Evolutionary conservation across 2,797 vertebrate genomes (phyloP).

Genomic region (Cygnus olor): DNA sequence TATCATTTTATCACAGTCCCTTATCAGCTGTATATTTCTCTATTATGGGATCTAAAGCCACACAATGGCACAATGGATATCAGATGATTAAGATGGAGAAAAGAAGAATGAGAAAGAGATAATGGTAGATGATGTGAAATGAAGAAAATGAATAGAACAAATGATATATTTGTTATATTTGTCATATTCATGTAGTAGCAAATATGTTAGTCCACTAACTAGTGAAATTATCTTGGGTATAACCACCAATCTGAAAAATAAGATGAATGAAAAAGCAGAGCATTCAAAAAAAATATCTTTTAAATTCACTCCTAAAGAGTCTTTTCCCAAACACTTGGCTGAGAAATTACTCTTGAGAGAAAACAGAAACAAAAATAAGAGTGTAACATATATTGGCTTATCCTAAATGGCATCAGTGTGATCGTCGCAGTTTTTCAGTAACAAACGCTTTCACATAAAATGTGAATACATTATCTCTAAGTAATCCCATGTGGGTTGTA

Average conservation of each 20-base stretch:
- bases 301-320: not conserved
- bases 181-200: not conserved
- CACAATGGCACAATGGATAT: not conserved
- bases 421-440: slow-evolving; percentile 8
- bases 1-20: not conserved
- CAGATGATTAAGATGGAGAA: not conserved
- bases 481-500: not conserved
- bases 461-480: not conserved
- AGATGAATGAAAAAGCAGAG: not conserved
- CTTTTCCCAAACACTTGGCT: not conserved
- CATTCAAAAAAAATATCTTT: not conserved
- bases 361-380: not conserved
- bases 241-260: not conserved
- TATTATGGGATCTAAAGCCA: not conserved
- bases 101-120: not conserved
- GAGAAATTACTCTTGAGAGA: not conserved
- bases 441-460: not conserved
- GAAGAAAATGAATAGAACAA: not conserved
- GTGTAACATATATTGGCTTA: not conserved
- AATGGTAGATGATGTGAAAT: not conserved
- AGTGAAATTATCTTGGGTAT: not conserved
- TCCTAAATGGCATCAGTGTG: not conserved
- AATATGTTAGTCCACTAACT: not conserved
- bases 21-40: not conserved
- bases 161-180: not conserved